Base-by-base conservation (phyloP, 2,797 vertebrate species). In the Erpetoichthys calabaricus region DNA sequence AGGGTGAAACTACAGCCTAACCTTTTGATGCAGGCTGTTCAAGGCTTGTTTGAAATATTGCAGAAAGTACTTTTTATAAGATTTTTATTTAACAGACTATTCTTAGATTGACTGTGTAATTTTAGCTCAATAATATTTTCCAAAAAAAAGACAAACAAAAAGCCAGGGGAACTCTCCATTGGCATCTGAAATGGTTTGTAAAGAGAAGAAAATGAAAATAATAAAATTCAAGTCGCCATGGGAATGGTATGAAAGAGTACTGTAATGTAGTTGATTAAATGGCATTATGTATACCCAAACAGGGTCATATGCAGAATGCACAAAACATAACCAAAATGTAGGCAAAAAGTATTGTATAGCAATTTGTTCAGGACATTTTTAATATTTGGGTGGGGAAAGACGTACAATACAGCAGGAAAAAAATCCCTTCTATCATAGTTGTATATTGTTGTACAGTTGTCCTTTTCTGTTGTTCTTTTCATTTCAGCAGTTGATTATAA, bases 361-460 rank as follows among this genome's bases (percentile, higher is more conserved):
- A 87, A 90, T 92, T 89, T 94, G 92, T 97, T 91, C 92, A 97
- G 91, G 89, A 92, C 88, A 87, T 89, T 86, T 79, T 3, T 52
- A 58, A 55, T 25, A 25, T 25, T 25, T 25, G 25, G 25, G 25
- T 25, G 25, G 25, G 25, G 25, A 25, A 25, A 25, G 25, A 25
- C 25, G 25, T 25, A 25, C 25, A 25, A 25, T 25, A 25, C 25
- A 25, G 25, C 25, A 25, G 25, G 25, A 84, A 84, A 80, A 83
- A 86, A 87, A 85, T 89, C 82, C 86, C 83, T 88, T 88, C 77
- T 89, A 87, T 82, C 79, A 80, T 78, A 86, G 73, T 80, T 95
- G 91, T 97, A 90, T 90, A 94, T 89, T 94, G 81, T 86, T 97
- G 92, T 97, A 93, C 89, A 94, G 88, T 80, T 82, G 80, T 89